Evolutionary conservation across 1,140 invertebrate species (phyloP).

Genomic region (Potamilus streckersoni): DNA sequence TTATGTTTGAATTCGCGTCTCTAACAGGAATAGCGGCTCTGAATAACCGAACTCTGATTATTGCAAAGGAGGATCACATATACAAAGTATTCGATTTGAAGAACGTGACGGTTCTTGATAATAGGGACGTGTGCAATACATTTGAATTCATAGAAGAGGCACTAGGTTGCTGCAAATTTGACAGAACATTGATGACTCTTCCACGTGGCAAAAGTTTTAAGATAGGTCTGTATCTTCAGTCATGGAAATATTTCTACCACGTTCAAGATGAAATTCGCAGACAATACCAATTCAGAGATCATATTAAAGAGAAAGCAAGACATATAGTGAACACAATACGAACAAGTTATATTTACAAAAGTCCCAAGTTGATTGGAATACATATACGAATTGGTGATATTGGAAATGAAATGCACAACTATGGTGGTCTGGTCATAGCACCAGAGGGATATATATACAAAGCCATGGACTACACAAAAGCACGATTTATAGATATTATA

Average conservation of each 20-base stretch:
- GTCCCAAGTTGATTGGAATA: constrained; percentile 19
- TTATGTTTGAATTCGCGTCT: constrained; percentile 47
- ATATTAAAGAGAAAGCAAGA: constrained; percentile 12
- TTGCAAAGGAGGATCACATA: constrained; percentile 17
- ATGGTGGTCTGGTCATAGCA: constrained; percentile 6
- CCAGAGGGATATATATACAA: constrained; percentile 20
- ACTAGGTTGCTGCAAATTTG: constrained; percentile 23
- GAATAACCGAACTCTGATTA: constrained; percentile 30
- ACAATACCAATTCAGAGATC: constrained; percentile 41
- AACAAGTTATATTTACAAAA: neutral
- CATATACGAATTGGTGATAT: constrained; percentile 45
- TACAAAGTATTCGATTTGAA: constrained; percentile 29
- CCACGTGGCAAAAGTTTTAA: constrained; percentile 30
- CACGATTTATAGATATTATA: constrained; percentile 20
- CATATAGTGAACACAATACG: constrained; percentile 6
- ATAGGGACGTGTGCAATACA: constrained; percentile 5
- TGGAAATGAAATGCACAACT: neutral
- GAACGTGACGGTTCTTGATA: neutral
- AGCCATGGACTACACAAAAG: constrained; percentile 26
- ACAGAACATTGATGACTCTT: constrained; percentile 26
- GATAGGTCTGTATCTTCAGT: constrained; percentile 45
- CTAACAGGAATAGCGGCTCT: constrained; percentile 32
- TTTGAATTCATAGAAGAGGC: constrained; percentile 19
- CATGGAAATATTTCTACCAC: constrained; percentile 55
- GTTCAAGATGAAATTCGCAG: constrained; percentile 27